A percentile compares a stretch with the other conserved stretches of the same genome.
Evolutionary conservation across 2,797 vertebrate genomes (phyloP).

Genomic region (Columba guinea): DNA sequence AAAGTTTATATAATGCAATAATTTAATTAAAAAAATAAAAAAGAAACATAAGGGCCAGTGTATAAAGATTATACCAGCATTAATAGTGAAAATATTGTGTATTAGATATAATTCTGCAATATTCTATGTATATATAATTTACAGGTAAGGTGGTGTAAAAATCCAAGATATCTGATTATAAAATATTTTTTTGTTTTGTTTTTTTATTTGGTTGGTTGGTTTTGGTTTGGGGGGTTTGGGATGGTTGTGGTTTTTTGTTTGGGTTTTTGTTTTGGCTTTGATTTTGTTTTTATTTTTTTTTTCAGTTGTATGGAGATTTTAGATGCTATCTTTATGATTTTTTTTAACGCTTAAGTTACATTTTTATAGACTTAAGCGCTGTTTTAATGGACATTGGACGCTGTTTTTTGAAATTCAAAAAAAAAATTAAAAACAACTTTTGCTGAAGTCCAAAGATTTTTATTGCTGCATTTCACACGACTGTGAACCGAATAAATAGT

Average conservation of each 20-base stretch:
- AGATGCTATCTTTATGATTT: slow-evolving; percentile 74
- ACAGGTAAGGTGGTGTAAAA: slow-evolving; percentile 85
- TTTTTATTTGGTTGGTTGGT: neutral
- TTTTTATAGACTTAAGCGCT: slow-evolving; percentile 80
- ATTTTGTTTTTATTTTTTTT: neutral
- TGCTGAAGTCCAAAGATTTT: slow-evolving; percentile 99
- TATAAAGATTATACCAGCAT: slow-evolving; percentile 97
- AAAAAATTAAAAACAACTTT: slow-evolving; percentile 79
- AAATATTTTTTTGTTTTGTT: slow-evolving; percentile 73
- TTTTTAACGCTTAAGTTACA: slow-evolving; percentile 72
- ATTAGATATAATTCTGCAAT: slow-evolving; percentile 91
- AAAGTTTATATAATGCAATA: slow-evolving; percentile 90
- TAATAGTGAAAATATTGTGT: slow-evolving; percentile 83
- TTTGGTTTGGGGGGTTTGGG: too few relatives aligned
- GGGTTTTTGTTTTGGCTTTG: too few relatives aligned
- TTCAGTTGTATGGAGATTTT: slow-evolving; percentile 71
- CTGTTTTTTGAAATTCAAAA: slow-evolving; percentile 82
- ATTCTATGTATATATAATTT: slow-evolving; percentile 89
- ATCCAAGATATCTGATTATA: slow-evolving; percentile 79
- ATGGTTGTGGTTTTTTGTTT: too few relatives aligned
- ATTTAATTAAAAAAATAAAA: slow-evolving; percentile 80
- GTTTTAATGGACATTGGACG: slow-evolving; percentile 81
- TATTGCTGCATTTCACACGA: slow-evolving; percentile 98
- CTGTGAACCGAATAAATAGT: slow-evolving; percentile 96
- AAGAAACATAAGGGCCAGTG: slow-evolving; percentile 88